These are phyloP conservation scores for Ceratosolen fusciceps DNA, from an alignment of 1,140 invertebrate species.

Conservation along the genomic window DNA sequence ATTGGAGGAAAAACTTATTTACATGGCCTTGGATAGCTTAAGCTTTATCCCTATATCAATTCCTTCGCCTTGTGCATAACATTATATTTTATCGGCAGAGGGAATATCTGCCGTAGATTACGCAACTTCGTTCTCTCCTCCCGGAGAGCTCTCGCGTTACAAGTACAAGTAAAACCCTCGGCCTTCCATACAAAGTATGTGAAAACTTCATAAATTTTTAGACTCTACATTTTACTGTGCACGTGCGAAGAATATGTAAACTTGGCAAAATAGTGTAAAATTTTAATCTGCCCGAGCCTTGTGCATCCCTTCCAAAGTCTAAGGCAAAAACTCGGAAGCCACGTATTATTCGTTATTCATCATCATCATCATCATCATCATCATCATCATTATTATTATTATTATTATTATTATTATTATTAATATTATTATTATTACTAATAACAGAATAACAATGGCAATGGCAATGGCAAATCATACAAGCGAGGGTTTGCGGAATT, in stretches of 20 bases:
- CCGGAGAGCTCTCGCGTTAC: not conserved
- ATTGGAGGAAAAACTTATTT: too few relatives aligned
- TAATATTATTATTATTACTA: too few relatives aligned
- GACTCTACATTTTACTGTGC: not conserved
- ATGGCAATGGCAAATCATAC: too few relatives aligned
- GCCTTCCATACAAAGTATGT: not conserved
- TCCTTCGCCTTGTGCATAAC: not conserved
- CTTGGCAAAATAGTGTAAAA: not conserved
- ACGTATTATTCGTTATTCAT: too few relatives aligned
- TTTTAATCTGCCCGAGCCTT: not conserved
- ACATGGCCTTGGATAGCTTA: not conserved
- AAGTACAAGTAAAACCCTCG: not conserved
- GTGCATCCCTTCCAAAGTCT: not conserved
- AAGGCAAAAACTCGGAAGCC: too few relatives aligned
- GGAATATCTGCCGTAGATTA: not conserved
- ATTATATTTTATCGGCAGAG: not conserved
- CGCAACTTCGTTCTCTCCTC: not conserved
- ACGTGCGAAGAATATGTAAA: not conserved
- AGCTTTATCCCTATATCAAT: not conserved
- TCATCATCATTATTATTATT: too few relatives aligned
- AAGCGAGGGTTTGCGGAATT: too few relatives aligned
- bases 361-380: too few relatives aligned
- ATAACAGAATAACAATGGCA: too few relatives aligned
- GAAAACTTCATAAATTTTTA: slow-evolving; percentile 8
- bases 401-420: too few relatives aligned